These are phyloP conservation scores for Caenorhabditis becei DNA, from an alignment of 2,888 invertebrate species.

Conservation along the genomic window DNA sequence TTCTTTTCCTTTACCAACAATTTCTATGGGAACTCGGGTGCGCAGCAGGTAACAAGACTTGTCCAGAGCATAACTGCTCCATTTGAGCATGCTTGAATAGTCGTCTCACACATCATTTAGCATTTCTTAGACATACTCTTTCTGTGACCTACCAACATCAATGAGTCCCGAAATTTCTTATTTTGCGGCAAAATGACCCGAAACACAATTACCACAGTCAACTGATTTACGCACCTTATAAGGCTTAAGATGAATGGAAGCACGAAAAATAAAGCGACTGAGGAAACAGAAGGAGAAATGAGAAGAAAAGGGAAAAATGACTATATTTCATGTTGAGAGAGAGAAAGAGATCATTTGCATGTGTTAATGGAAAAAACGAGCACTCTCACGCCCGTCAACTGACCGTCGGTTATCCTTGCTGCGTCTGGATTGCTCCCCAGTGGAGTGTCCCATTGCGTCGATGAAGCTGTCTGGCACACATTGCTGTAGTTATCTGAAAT, in stretches of 20 bases:
- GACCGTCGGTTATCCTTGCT: conserved; percentile 53
- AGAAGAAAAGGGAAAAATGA: neutral
- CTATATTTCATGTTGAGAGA: conserved; percentile 23
- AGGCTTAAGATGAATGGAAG: neutral
- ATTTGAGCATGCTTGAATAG: conserved; percentile 59
- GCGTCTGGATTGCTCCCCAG: conserved; percentile 42
- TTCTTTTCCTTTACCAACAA: conserved; percentile 28
- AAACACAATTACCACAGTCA: neutral
- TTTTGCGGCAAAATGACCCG: neutral
- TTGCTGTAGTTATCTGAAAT: conserved; percentile 55
- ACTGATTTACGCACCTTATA: no score
- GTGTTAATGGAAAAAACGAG: conserved; percentile 42
- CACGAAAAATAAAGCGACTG: neutral
- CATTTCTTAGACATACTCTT: conserved; percentile 42
- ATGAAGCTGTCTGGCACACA: conserved; percentile 52
- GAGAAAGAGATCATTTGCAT: conserved; percentile 42
- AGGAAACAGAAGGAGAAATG: conserved; percentile 9
- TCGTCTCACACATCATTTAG: conserved; percentile 65
- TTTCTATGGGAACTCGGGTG: conserved; percentile 45
- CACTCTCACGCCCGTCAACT: conserved; percentile 30
- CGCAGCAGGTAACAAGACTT: conserved; percentile 34
- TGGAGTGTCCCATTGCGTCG: conserved; percentile 60
- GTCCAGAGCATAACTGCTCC: conserved; percentile 57
- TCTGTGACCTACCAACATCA: conserved; percentile 12
- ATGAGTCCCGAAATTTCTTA: neutral